Percentiles rank a stretch among this genome's conserved stretches.
Evolutionary conservation across 1,140 invertebrate species (phyloP).

Genomic region (Plectrocnemia conspersa): DNA sequence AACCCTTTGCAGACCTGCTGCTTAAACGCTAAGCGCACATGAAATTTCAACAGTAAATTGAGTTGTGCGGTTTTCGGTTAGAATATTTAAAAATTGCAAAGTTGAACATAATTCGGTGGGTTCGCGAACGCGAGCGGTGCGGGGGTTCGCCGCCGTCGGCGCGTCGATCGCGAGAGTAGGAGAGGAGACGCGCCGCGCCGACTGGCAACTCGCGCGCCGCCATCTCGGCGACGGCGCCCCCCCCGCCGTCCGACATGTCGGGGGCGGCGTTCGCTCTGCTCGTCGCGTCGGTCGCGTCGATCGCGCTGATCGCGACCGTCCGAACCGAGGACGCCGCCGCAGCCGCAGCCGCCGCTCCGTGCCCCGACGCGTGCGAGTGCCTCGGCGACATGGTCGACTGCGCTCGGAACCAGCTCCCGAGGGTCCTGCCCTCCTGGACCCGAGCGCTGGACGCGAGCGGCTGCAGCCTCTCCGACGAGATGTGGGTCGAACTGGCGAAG

Average conservation of each 20-base stretch:
- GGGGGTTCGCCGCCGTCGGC: neutral
- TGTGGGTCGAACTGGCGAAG: neutral
- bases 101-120: too few species aligned
- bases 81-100: too few species aligned
- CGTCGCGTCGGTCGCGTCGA: neutral
- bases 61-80: too few species aligned
- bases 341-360: neutral
- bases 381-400: constrained; percentile 38
- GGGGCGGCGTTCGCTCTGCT: neutral
- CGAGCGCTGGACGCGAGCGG: constrained; percentile 28
- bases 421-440: neutral
- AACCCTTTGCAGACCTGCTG: too few species aligned
- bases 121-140: neutral
- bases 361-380: constrained; percentile 36
- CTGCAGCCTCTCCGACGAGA: neutral
- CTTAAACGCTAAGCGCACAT: too few species aligned
- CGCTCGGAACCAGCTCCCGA: constrained; percentile 20
- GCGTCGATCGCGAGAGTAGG: neutral
- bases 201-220: neutral
- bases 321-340: neutral
- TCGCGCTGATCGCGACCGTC: neutral
- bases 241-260: neutral
- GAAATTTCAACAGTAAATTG: too few species aligned
- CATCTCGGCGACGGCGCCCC: neutral
- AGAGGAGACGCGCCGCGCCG: neutral